Percentiles rank a stretch among this genome's conserved stretches.
Evolutionary conservation across 2,113 vertebrate species (phyloP).

Genomic region (Prionailurus bengalensis): DNA sequence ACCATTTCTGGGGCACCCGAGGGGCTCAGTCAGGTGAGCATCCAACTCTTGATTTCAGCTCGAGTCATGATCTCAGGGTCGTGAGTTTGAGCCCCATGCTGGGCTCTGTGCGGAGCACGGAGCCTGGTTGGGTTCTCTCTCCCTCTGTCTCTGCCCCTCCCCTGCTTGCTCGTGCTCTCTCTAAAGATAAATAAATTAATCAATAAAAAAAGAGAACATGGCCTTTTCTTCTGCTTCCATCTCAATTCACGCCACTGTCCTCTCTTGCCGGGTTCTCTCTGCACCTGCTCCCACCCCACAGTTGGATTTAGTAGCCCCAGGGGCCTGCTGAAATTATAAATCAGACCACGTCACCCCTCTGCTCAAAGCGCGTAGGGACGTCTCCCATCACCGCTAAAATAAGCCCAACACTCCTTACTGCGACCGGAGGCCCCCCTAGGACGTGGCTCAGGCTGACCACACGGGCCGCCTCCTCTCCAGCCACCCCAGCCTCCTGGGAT

Average conservation of each 20-base stretch:
- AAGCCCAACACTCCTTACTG: neutral
- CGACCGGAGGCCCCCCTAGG: neutral
- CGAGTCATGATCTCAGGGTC: too few relatives aligned
- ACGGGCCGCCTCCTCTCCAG: accelerated
- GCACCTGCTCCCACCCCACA: neutral
- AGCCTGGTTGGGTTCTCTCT: too few relatives aligned
- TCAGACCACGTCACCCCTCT: neutral
- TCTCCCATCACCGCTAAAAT: neutral
- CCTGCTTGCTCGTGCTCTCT: too few relatives aligned
- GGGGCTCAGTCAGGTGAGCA: too few relatives aligned
- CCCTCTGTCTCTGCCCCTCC: too few relatives aligned
- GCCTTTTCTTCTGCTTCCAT: neutral
- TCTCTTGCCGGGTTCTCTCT: neutral
- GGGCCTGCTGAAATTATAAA: neutral
- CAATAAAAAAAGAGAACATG: too few relatives aligned
- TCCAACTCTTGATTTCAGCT: too few relatives aligned
- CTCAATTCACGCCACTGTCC: accelerated
- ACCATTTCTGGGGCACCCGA: neutral
- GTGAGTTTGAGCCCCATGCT: too few relatives aligned
- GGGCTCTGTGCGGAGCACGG: too few relatives aligned
- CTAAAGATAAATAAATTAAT: too few relatives aligned
- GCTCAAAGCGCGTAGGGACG: neutral
- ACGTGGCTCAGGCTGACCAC: neutral
- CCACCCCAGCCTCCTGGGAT: accelerated
- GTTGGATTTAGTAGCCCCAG: neutral